phyloP scores from a whole-genome alignment of 1,140 invertebrate species.

The Vanessa atalanta region DNA sequence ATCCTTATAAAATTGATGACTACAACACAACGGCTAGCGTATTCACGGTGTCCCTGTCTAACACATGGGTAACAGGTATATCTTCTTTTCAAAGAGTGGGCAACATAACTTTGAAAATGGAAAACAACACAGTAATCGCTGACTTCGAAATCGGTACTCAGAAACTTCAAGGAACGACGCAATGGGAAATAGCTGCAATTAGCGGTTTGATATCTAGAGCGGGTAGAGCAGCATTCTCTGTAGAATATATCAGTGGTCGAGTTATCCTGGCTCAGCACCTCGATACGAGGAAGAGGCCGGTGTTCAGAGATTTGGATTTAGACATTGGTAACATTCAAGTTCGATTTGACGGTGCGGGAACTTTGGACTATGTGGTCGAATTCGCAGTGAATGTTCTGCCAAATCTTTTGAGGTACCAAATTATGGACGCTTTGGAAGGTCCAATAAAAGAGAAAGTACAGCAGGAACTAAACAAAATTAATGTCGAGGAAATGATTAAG shows the following conservation, averaged over 20 bases:
- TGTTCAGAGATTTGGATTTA: slow-evolving; percentile 87
- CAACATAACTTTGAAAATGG: slow-evolving; percentile 86
- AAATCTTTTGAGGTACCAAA: slow-evolving; percentile 91
- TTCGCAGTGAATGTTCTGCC: slow-evolving; percentile 89
- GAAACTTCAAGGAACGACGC: slow-evolving; percentile 86
- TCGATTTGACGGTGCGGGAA: slow-evolving; percentile 88
- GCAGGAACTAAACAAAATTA: slow-evolving; percentile 85
- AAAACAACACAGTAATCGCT: slow-evolving; percentile 85
- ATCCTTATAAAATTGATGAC: slow-evolving; percentile 87
- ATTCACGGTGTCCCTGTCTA: slow-evolving; percentile 84
- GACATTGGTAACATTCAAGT: slow-evolving; percentile 92
- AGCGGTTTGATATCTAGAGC: slow-evolving; percentile 85
- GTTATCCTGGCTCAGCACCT: slow-evolving; percentile 87
- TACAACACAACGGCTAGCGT: slow-evolving; percentile 86
- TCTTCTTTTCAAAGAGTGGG: slow-evolving; percentile 91
- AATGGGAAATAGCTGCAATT: slow-evolving; percentile 88
- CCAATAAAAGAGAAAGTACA: slow-evolving; percentile 86
- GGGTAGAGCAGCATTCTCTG: slow-evolving; percentile 87
- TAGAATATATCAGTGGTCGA: slow-evolving; percentile 86
- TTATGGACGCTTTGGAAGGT: slow-evolving; percentile 90
- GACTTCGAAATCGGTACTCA: slow-evolving; percentile 89
- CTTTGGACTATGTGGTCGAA: slow-evolving; percentile 90
- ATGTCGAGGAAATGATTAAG: slow-evolving; percentile 87
- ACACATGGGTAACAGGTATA: slow-evolving; percentile 89
- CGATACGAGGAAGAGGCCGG: slow-evolving; percentile 87